Evolutionary conservation across 2,797 vertebrate species (phyloP).

Genomic region (Sebastolobus alascanus): DNA sequence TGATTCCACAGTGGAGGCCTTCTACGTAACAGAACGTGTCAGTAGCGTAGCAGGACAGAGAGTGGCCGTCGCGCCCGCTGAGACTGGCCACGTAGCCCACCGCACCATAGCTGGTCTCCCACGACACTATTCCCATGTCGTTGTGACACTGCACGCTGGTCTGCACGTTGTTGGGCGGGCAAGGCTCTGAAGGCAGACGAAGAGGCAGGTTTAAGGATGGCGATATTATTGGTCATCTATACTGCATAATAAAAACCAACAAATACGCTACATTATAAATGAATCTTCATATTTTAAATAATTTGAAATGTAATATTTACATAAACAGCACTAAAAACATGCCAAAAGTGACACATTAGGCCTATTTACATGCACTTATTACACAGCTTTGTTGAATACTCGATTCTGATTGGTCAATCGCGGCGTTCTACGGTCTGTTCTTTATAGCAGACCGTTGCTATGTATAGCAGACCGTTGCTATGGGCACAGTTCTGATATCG

Average conservation of each 20-base stretch:
- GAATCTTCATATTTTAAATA: neutral
- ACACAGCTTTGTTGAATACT: too few relatives aligned
- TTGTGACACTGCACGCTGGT: conserved; percentile 59
- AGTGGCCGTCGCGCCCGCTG: conserved; percentile 72
- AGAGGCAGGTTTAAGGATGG: neutral
- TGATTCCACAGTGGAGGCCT: conserved; percentile 80
- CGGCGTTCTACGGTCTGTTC: too few relatives aligned
- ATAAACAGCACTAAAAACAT: neutral
- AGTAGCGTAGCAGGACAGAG: conserved; percentile 69
- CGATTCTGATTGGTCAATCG: too few relatives aligned
- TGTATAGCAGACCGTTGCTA: too few relatives aligned
- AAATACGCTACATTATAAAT: neutral
- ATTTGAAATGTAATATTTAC: neutral
- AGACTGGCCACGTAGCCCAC: conserved; percentile 73
- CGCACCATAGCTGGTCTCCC: conserved; percentile 81
- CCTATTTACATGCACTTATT: neutral
- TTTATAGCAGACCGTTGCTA: too few relatives aligned
- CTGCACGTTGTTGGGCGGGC: conserved; percentile 79
- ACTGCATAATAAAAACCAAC: neutral
- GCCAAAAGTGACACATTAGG: neutral
- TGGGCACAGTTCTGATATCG: too few relatives aligned
- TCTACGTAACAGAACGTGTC: conserved; percentile 73
- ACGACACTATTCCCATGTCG: conserved; percentile 65
- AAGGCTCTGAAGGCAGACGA: conserved; percentile 79
- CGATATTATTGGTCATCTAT: neutral